These are phyloP conservation scores for Empis stercorea DNA, from an alignment of 2,888 invertebrate species.

Conservation along the genomic window DNA sequence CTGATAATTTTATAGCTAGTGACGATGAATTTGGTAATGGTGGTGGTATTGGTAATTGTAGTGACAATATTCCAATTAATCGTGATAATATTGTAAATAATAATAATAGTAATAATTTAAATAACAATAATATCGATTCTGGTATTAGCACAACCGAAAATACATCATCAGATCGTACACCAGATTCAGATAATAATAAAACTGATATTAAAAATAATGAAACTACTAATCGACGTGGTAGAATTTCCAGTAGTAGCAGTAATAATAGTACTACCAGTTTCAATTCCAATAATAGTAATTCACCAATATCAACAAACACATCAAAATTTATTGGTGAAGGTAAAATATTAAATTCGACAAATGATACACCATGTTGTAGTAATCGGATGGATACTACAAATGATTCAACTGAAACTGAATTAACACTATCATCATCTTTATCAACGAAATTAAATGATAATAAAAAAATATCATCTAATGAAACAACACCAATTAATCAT, in stretches of 20 bases:
- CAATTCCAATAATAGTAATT: conserved; percentile 9
- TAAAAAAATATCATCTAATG: no score
- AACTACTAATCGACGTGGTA: conserved; percentile 6
- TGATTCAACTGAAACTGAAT: conserved; percentile 13
- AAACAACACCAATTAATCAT: background rate
- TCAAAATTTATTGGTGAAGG: background rate
- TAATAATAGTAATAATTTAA: conserved; percentile 4
- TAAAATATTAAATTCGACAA: no score
- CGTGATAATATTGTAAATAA: conserved; percentile 9
- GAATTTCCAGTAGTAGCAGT: conserved; percentile 6
- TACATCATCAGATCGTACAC: conserved; percentile 52
- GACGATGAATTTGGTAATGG: conserved; percentile 24
- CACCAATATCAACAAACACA: conserved; percentile 1
- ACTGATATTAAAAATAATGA: conserved; percentile 9
- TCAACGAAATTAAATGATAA: background rate
- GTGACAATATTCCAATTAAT: conserved; percentile 4
- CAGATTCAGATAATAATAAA: conserved; percentile 38
- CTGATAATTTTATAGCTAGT: conserved; percentile 34
- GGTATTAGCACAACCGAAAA: conserved; percentile 27
- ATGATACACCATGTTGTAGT: conserved; percentile 13
- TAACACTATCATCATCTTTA: conserved; percentile 7
- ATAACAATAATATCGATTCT: conserved; percentile 3
- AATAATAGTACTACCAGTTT: conserved; percentile 7
- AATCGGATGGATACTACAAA: conserved; percentile 12
- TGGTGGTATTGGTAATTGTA: conserved; percentile 6